phyloP scores from a whole-genome alignment of 2,113 vertebrate species.

The Rhea americana region DNA sequence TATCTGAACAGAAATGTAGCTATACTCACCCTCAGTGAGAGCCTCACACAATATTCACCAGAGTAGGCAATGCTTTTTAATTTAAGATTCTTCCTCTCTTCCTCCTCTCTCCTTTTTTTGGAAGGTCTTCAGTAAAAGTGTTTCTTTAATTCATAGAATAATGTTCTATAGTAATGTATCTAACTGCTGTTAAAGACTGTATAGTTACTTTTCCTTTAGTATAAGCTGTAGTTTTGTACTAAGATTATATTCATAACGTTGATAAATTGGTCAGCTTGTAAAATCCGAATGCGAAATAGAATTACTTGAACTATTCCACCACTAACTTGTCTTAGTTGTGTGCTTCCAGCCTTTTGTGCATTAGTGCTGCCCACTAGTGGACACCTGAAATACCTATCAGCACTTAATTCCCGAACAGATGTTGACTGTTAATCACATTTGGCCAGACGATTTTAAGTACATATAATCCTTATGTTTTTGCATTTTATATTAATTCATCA shows the following conservation, averaged over 20 bases:
- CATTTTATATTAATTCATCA: not conserved
- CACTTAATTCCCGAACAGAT: not conserved
- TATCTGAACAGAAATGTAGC: not conserved
- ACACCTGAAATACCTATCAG: not conserved
- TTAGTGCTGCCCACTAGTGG: not conserved
- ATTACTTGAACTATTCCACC: not conserved
- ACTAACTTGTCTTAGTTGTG: not conserved
- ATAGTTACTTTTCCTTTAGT: not conserved
- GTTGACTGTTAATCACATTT: not conserved
- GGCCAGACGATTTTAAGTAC: not conserved
- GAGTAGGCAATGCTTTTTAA: not conserved
- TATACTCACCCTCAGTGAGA: not conserved
- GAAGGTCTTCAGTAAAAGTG: not conserved
- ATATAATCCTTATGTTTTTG: not conserved
- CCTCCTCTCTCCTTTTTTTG: not conserved
- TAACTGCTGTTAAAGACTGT: not conserved
- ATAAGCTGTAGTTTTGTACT: not conserved
- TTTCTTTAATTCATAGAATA: not conserved
- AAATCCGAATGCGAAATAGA: not conserved
- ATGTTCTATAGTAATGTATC: not conserved
- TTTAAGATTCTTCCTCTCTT: rapidly evolving
- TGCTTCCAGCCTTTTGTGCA: not conserved
- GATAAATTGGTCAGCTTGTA: not conserved
- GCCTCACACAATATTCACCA: not conserved
- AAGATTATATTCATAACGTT: not conserved